phyloP scores from a whole-genome alignment of 2,797 vertebrate genomes.

The Astyanax mexicanus region DNA sequence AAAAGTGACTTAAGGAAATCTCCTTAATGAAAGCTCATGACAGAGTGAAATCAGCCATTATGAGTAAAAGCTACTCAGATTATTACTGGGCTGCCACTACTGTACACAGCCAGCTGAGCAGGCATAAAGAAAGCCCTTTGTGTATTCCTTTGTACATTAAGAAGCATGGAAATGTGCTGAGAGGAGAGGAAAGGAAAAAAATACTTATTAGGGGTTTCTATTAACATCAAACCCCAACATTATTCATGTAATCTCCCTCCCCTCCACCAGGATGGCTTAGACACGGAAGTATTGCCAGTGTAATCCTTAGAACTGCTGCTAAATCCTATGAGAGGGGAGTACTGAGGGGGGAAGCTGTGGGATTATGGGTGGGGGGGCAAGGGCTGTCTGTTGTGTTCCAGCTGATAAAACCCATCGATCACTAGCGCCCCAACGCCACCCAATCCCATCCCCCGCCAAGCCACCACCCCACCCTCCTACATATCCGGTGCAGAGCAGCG shows the following conservation, averaged over 20 bases:
- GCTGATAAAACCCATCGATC: conserved; percentile 70
- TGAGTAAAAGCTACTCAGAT: conserved; percentile 62
- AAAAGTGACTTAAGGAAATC: conserved; percentile 57
- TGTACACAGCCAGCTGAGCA: conserved; percentile 62
- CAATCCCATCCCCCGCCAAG: conserved; percentile 38
- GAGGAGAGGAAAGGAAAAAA: conserved; percentile 58
- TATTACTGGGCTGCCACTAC: conserved; percentile 58
- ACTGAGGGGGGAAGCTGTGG: conserved; percentile 50
- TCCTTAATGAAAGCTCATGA: conserved; percentile 65
- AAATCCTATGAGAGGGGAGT: conserved; percentile 62
- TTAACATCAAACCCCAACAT: conserved; percentile 72
- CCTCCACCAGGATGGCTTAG: conserved; percentile 56
- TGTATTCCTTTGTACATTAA: conserved; percentile 66
- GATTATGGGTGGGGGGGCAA: conserved; percentile 50
- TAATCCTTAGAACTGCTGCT: conserved; percentile 66
- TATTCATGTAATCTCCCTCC: conserved; percentile 70
- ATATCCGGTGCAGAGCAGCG: conserved; percentile 41
- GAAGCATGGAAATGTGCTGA: conserved; percentile 67
- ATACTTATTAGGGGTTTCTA: conserved; percentile 67
- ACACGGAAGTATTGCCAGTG: conserved; percentile 46
- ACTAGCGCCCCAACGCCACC: conserved; percentile 42
- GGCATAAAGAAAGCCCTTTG: conserved; percentile 66
- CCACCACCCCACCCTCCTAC: conserved; percentile 22
- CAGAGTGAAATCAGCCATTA: conserved; percentile 59
- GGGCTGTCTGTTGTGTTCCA: conserved; percentile 60